Conservation (phyloP, 2,797 vertebrate genomes). For the Erethizon dorsatum region DNA sequence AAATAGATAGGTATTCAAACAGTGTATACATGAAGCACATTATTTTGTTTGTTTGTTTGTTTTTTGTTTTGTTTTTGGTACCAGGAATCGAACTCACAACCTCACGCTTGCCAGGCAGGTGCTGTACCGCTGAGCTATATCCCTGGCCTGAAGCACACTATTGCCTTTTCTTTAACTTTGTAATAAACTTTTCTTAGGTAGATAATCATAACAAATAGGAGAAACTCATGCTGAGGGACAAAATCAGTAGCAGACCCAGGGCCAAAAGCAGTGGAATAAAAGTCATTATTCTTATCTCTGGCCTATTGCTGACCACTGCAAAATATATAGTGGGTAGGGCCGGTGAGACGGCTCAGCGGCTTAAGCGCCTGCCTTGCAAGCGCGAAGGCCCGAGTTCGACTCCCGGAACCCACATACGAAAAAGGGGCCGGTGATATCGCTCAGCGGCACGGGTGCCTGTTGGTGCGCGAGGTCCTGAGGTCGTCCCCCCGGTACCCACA, state of each 20-base stretch:
- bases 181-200: slow-evolving; percentile 28
- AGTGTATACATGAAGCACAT: not conserved
- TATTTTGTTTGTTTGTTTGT: not conserved
- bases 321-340: not conserved
- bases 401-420: no score
- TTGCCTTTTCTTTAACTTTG: slow-evolving; percentile 35
- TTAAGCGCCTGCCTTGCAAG: no score
- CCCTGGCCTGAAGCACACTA: not conserved
- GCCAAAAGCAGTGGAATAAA: not conserved
- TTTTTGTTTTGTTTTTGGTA: no score
- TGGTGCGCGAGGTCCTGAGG: no score
- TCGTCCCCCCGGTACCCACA: no score
- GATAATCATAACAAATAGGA: slow-evolving; percentile 24
- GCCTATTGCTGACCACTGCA: not conserved
- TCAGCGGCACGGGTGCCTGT: no score
- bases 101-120: no score
- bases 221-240: slow-evolving; percentile 17
- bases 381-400: no score
- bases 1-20: slow-evolving; percentile 6
- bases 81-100: no score
- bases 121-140: no score
- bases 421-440: no score
- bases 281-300: not conserved
- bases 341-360: no score
- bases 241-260: not conserved